phyloP scores from a whole-genome alignment of 2,888 invertebrate species.

The Rhaphigaster nebulosa region DNA sequence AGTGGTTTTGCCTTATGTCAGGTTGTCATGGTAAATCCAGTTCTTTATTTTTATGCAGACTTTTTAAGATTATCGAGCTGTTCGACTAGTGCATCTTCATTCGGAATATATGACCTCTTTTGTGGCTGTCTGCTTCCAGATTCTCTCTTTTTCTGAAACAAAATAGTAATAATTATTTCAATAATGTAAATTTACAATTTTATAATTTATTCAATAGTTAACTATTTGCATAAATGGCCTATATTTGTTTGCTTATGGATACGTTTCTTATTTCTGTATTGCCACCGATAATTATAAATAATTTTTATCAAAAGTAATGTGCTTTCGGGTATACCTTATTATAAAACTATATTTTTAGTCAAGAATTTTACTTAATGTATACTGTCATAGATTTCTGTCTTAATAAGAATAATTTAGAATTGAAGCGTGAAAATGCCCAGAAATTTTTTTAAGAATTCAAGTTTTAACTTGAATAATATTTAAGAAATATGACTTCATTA shows the following conservation, averaged over 20 bases:
- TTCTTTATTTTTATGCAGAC: conserved; percentile 46
- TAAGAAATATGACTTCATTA: no score
- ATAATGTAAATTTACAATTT: not conserved
- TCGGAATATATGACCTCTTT: conserved; percentile 75
- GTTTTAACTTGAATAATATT: no score
- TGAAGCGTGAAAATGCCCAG: no score
- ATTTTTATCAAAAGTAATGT: no score
- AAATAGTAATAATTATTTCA: conserved; percentile 62
- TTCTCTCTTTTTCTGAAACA: conserved; percentile 68
- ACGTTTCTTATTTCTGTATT: no score
- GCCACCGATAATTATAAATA: no score
- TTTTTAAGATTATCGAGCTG: conserved; percentile 78
- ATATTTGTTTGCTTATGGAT: not conserved
- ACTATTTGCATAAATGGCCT: not conserved
- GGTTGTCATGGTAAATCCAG: not conserved
- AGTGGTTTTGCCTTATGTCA: conserved; percentile 38
- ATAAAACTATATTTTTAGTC: no score
- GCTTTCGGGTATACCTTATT: no score
- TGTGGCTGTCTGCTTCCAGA: conserved; percentile 68
- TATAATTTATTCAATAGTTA: not conserved
- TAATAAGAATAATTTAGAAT: no score
- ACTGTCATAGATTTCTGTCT: no score
- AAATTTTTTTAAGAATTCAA: no score
- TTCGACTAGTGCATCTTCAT: conserved; percentile 75
- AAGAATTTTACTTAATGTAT: no score